These are phyloP conservation scores for Ascaphus truei DNA, from an alignment of 2,113 vertebrate genomes.

Conservation along the genomic window DNA sequence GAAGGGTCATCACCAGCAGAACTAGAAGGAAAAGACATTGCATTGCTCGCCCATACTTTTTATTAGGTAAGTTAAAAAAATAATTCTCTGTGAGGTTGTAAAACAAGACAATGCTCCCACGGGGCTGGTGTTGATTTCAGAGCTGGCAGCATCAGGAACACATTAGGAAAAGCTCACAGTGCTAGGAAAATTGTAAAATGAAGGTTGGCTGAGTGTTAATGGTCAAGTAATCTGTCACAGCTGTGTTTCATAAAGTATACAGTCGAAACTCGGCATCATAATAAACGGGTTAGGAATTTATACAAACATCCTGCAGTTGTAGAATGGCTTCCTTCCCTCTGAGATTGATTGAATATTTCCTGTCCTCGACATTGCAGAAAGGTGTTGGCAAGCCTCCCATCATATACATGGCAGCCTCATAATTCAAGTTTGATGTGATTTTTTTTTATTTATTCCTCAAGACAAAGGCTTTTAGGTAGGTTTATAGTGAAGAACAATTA, in stretches of 20 bases:
- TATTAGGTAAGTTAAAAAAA: slow-evolving; percentile 17
- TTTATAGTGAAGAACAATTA: background rate
- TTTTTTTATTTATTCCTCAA: rapidly evolving
- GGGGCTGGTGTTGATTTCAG: slow-evolving; percentile 42
- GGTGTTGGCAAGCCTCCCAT: slow-evolving; percentile 36
- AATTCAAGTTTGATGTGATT: slow-evolving; percentile 24
- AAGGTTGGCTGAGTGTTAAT: slow-evolving; percentile 63
- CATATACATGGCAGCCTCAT: slow-evolving; percentile 24
- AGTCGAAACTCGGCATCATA: slow-evolving; percentile 57
- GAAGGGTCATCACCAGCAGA: background rate
- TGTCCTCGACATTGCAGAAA: slow-evolving; percentile 54
- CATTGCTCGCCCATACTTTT: slow-evolving; percentile 25
- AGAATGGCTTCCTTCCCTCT: slow-evolving; percentile 26
- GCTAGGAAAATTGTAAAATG: slow-evolving; percentile 50
- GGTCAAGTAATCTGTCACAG: slow-evolving; percentile 60
- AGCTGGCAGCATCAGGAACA: slow-evolving; percentile 53
- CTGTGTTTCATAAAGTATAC: slow-evolving; percentile 57
- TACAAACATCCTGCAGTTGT: slow-evolving; percentile 61
- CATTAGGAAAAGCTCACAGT: slow-evolving; percentile 49
- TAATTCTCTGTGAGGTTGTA: slow-evolving; percentile 38
- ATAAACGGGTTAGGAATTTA: slow-evolving; percentile 56
- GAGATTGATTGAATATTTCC: slow-evolving; percentile 60
- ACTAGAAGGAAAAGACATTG: background rate
- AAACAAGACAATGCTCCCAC: slow-evolving; percentile 42
- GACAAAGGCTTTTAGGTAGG: background rate